Evolutionary conservation across 2,797 vertebrate genomes (phyloP).

Genomic region (Neosilurus hyrtlii): DNA sequence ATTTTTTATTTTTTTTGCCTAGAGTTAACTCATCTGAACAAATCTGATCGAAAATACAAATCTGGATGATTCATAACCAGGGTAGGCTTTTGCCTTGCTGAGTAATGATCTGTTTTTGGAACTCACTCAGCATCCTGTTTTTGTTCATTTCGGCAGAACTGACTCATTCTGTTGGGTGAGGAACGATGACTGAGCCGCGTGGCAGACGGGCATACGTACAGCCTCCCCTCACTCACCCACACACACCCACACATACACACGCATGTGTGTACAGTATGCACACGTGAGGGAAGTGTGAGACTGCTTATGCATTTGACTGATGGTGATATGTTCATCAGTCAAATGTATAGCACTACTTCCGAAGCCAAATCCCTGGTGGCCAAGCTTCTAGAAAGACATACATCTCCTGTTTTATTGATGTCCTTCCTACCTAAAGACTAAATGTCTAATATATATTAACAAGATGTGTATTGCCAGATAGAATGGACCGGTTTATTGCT

Average conservation of each 20-base stretch:
- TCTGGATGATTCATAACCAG: slow-evolving; percentile 52
- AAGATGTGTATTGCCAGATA: not conserved
- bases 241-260: slow-evolving; percentile 24
- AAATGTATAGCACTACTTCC: not conserved
- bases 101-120: slow-evolving; percentile 51
- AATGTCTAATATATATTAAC: slow-evolving; percentile 3
- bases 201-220: slow-evolving; percentile 13
- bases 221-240: not conserved
- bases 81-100: slow-evolving; percentile 38
- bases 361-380: not conserved
- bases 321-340: slow-evolving; percentile 7
- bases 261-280: slow-evolving; percentile 12
- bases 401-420: not conserved
- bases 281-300: not conserved
- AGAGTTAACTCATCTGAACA: not conserved
- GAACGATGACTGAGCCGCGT: slow-evolving; percentile 36
- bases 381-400: not conserved
- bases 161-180: slow-evolving; percentile 35
- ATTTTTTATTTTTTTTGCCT: not conserved
- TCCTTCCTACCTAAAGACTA: not conserved
- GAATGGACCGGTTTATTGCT: not conserved
- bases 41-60: slow-evolving; percentile 28
- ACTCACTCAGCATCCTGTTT: slow-evolving; percentile 53
- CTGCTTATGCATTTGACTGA: slow-evolving; percentile 5
- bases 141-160: slow-evolving; percentile 41